These are phyloP conservation scores for Nettapus auritus DNA, from an alignment of 2,113 vertebrate species.

Conservation along the genomic window DNA sequence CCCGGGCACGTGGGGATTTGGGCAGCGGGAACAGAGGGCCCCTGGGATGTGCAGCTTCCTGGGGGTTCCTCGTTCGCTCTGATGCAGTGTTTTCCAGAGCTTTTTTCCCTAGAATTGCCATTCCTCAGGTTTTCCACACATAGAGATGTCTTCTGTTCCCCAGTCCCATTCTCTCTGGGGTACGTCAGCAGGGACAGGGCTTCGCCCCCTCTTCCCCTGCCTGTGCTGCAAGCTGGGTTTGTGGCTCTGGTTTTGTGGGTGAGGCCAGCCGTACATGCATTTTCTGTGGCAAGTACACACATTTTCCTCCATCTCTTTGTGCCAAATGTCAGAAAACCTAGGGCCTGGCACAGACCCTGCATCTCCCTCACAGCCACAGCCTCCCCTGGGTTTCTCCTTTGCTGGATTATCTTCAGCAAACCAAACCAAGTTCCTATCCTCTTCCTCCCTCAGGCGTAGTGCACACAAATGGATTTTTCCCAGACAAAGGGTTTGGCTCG, in stretches of 20 bases:
- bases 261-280: neutral
- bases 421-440: neutral
- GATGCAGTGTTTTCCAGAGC: neutral
- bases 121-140: neutral
- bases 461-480: neutral
- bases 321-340: neutral
- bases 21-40: neutral
- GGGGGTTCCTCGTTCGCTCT: neutral
- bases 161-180: neutral
- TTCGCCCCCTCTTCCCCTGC: neutral
- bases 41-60: neutral
- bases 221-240: neutral
- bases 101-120: neutral
- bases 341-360: neutral
- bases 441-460: neutral
- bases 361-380: neutral
- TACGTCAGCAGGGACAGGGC: too few relatives aligned
- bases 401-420: neutral
- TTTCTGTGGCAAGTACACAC: neutral
- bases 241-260: rapidly evolving
- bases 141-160: neutral
- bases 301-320: neutral
- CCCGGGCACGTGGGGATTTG: neutral
- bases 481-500: neutral
- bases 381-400: neutral